Evolutionary conservation across 2,888 invertebrate species (phyloP), one percentile per base, ranked within the genome.

Genomic region (Meghimatium bilineatum): DNA sequence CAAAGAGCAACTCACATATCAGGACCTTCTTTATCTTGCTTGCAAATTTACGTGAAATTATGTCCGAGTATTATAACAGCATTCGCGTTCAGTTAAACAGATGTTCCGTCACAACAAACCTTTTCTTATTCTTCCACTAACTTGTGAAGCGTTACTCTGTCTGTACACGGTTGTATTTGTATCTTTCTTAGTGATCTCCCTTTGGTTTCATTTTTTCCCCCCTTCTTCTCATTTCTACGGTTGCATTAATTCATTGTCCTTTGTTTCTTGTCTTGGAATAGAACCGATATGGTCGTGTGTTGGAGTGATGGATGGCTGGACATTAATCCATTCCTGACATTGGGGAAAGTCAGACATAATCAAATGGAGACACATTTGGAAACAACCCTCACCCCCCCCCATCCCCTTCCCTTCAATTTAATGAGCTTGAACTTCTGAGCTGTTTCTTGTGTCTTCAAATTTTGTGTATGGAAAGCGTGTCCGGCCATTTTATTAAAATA

Each of bases 321-420:
- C 63, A 66, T 66, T 78, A 66, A 78, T 78, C 78, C 66, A 44
- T 38, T 34, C 20, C 56, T 63, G 78, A 78, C 78, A 63, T 44
- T 6, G 78, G 66, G 66, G n/a, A n/a, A 78, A 66, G 66, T 66
- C 78, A 26, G 66, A 44, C 6, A 29, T 66, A 78, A 78, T 78
- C 66, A 78, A 44, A 78, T 78, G 38, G 66, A 63, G 63, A 78
- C 66, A n/a, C 66, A 78, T 78, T 66, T 78, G 66, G 78, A 66
- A 20, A 38, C n/a, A 1, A 44, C 23, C 66, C 44, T 66, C n/a
- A 44, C 38, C 49, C 49, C 71, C 34, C 71, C n/a, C n/a, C n/a
- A 1, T 67, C 23, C 66, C 44, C 38, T 38, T 66, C 38, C 49
- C 49, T 80, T 52, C 71, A 60, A 60, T 56, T 34, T 60, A 17